These are phyloP conservation scores for Trachops cirrhosus DNA, from an alignment of 2,797 vertebrate genomes.

Conservation along the genomic window DNA sequence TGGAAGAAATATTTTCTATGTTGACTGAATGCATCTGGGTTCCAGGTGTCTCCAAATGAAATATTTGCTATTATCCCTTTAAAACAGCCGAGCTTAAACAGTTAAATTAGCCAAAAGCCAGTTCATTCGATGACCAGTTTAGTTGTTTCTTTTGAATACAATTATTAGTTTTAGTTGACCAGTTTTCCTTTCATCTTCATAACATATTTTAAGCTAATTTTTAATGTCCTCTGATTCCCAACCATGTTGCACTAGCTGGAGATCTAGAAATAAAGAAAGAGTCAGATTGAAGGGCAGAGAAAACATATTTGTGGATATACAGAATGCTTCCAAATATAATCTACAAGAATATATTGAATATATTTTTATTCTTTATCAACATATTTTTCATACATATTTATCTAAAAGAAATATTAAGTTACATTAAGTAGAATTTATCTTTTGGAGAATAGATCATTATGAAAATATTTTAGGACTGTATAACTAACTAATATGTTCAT, in stretches of 20 bases:
- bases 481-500: background rate
- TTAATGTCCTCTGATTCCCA: background rate
- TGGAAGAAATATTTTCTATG: background rate
- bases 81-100: background rate
- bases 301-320: background rate
- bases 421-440: background rate
- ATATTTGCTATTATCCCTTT: background rate
- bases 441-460: background rate
- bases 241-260: background rate
- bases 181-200: background rate
- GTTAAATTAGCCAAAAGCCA: background rate
- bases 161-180: background rate
- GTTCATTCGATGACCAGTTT: background rate
- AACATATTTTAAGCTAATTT: background rate
- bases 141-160: background rate
- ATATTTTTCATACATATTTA: background rate
- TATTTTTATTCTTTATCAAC: background rate
- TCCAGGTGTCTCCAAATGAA: background rate
- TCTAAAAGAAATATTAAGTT: background rate
- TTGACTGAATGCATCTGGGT: background rate
- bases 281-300: background rate
- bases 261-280: background rate
- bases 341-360: background rate
- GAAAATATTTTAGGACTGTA: background rate
- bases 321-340: background rate